Conservation (phyloP, 1,140 invertebrate species). For the Saccostrea cuccullata region DNA sequence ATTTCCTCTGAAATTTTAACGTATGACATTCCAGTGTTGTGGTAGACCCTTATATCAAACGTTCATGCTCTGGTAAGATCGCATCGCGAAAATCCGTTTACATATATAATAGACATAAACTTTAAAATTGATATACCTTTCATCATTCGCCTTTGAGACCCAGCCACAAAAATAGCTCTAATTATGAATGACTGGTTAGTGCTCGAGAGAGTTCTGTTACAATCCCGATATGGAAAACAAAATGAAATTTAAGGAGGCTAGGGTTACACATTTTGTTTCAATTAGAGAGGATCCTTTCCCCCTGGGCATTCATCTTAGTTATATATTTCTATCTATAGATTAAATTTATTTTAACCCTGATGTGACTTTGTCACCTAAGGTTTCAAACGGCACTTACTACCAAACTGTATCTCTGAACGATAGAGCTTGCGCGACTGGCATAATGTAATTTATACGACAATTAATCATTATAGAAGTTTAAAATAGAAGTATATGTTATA, state of each 20-base stretch:
- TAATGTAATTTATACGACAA: neutral
- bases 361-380: neutral
- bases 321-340: conserved; percentile 10
- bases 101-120: neutral
- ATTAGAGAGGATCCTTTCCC: neutral
- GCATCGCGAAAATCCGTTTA: neutral
- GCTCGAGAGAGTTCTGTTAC: neutral
- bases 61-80: neutral
- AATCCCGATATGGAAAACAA: neutral
- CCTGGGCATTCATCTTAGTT: neutral
- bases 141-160: neutral
- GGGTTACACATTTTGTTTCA: neutral
- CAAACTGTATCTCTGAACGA: neutral
- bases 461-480: conserved; percentile 2
- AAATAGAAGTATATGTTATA: neutral
- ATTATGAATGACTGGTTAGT: neutral
- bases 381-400: neutral
- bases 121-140: conserved; percentile 1
- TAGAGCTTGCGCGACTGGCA: neutral
- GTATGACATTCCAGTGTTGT: neutral
- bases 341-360: neutral
- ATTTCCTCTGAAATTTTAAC: conserved; percentile 1
- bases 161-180: neutral
- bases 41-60: neutral
- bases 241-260: neutral